Percentiles rank a stretch among this genome's conserved stretches.
phyloP scores from a whole-genome alignment of 2,797 vertebrate species.

The Dendrocincla tyrannina region DNA sequence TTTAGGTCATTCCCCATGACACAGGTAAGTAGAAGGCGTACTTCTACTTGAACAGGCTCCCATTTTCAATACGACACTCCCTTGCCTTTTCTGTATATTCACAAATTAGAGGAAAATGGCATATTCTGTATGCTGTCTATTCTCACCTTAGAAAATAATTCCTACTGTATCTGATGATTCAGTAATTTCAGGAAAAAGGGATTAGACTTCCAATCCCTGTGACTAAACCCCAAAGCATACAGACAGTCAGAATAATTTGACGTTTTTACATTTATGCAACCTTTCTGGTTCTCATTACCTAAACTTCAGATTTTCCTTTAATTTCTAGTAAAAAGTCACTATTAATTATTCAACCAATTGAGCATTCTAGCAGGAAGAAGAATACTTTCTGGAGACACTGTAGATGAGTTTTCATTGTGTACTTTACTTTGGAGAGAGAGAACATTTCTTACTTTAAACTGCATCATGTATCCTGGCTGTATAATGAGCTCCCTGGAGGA shows the following conservation, averaged over 20 bases:
- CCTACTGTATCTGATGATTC: neutral
- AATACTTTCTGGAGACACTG: slow-evolving; percentile 5
- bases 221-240: neutral
- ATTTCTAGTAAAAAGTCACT: neutral
- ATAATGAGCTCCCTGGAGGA: slow-evolving; percentile 96
- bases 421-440: slow-evolving; percentile 7
- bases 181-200: neutral
- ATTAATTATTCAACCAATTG: slow-evolving; percentile 23
- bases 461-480: slow-evolving; percentile 96
- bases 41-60: neutral
- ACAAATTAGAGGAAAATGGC: neutral
- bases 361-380: neutral
- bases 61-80: neutral
- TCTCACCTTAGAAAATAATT: neutral
- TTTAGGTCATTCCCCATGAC: neutral
- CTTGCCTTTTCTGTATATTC: neutral
- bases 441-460: slow-evolving; percentile 89
- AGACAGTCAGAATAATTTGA: neutral
- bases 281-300: neutral
- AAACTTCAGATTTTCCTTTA: neutral
- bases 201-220: neutral
- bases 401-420: neutral
- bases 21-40: neutral
- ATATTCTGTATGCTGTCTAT: neutral
- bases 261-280: neutral